Conservation (phyloP, 1,140 invertebrate genomes). For the Pseudobourletiella spinata region DNA sequence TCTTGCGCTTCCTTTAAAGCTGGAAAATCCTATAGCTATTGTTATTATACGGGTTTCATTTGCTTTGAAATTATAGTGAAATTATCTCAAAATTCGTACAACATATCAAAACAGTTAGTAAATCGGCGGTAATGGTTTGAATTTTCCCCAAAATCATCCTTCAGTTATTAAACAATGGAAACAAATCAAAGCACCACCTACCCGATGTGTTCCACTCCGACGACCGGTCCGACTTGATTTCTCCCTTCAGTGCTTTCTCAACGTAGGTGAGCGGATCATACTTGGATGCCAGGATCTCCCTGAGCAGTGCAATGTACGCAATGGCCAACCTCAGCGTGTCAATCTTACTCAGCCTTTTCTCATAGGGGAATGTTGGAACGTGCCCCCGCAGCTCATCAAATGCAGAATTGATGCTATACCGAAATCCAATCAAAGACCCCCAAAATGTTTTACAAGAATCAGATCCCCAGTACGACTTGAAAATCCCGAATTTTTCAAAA, state of each 20-base stretch:
- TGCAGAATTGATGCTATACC: slow-evolving; percentile 89
- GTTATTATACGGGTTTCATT: no score
- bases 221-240: slow-evolving; percentile 67
- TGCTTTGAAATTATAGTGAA: no score
- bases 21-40: no score
- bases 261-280: slow-evolving; percentile 88
- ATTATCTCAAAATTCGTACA: no score
- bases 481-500: no score
- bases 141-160: no score
- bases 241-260: slow-evolving; percentile 78
- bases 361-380: slow-evolving; percentile 97
- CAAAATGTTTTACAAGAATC: neutral
- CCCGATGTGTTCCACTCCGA: slow-evolving; percentile 94
- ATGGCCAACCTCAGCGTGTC: slow-evolving; percentile 92
- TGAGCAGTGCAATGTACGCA: slow-evolving; percentile 88
- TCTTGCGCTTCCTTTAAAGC: no score
- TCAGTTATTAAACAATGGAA: no score
- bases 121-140: no score
- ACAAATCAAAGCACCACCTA: no score
- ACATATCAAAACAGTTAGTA: no score
- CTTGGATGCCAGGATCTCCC: slow-evolving; percentile 80
- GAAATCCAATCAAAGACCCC: neutral
- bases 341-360: slow-evolving; percentile 93
- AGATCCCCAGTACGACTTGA: no score
- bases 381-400: slow-evolving; percentile 90